These are phyloP conservation scores for Henricia sp. DNA, from an alignment of 53 echinoderm and acorn worm genomes.

Conservation along the genomic window DNA sequence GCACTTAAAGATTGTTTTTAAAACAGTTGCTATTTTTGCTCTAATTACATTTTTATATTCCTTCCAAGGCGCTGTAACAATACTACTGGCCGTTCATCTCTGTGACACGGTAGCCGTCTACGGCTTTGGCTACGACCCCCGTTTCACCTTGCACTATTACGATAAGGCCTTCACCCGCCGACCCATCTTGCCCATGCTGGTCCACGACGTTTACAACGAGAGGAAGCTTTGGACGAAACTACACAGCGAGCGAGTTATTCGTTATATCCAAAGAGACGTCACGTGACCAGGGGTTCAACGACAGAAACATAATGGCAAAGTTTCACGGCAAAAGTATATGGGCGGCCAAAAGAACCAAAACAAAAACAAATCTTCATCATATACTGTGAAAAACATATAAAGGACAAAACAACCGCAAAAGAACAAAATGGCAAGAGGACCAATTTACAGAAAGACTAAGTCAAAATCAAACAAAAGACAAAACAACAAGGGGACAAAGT, in stretches of 20 bases:
- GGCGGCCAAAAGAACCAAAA: no score
- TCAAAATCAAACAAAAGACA: no score
- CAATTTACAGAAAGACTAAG: no score
- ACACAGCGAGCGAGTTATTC: conserved; percentile 54
- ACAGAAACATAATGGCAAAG: no score
- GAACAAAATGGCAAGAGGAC: no score
- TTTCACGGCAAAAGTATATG: no score
- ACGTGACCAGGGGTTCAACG: not conserved
- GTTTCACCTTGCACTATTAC: conserved; percentile 66
- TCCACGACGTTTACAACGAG: conserved; percentile 70
- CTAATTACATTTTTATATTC: not conserved
- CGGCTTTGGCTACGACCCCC: conserved; percentile 69
- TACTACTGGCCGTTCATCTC: conserved; percentile 48
- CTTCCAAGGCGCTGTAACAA: conserved; percentile 50
- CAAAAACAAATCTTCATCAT: no score
- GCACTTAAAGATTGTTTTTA: no score
- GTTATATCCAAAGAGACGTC: conserved; percentile 53
- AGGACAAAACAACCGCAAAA: no score
- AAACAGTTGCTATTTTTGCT: not conserved
- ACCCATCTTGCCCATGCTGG: conserved; percentile 24
- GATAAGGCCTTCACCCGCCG: conserved; percentile 26
- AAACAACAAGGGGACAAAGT: no score
- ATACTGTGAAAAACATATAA: no score
- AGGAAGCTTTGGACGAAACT: conserved; percentile 55
- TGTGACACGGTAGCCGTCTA: conserved; percentile 68